Evolutionary conservation across 2,113 vertebrate genomes (phyloP).

Genomic region (Apus apus): DNA sequence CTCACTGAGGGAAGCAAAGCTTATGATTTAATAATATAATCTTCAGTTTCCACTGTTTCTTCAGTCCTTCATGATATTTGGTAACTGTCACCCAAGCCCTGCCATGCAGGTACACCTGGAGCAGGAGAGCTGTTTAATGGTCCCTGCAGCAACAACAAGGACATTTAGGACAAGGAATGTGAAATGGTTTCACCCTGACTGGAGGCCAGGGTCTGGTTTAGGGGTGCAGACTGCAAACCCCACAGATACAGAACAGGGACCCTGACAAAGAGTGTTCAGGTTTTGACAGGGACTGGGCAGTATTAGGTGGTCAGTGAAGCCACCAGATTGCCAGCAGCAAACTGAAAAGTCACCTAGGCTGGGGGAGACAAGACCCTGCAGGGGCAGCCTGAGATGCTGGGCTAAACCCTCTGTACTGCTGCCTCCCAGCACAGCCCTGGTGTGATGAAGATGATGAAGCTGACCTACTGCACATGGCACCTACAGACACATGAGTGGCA

Average conservation of each 20-base stretch:
- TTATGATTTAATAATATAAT: background rate
- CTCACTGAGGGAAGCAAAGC: background rate
- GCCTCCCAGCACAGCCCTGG: background rate
- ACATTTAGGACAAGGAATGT: background rate
- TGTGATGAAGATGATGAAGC: background rate
- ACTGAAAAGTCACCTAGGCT: rapidly evolving
- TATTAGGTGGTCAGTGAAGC: background rate
- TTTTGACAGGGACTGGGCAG: background rate
- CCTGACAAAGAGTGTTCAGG: background rate
- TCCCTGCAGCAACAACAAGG: background rate
- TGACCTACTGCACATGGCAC: background rate
- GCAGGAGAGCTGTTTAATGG: background rate
- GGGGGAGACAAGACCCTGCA: background rate
- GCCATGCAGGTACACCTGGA: background rate
- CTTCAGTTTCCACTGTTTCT: rapidly evolving
- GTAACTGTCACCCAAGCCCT: background rate
- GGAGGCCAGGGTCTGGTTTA: background rate
- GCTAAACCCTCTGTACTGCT: background rate
- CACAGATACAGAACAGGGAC: background rate
- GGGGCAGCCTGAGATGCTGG: background rate
- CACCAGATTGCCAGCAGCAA: background rate
- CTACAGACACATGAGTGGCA: background rate
- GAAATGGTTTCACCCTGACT: background rate
- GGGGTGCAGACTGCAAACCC: background rate
- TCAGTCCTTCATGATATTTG: background rate